A percentile compares a stretch with the other conserved stretches of the same genome.
phyloP scores from a whole-genome alignment of 1,140 invertebrate species.

The Cydia strobilella region DNA sequence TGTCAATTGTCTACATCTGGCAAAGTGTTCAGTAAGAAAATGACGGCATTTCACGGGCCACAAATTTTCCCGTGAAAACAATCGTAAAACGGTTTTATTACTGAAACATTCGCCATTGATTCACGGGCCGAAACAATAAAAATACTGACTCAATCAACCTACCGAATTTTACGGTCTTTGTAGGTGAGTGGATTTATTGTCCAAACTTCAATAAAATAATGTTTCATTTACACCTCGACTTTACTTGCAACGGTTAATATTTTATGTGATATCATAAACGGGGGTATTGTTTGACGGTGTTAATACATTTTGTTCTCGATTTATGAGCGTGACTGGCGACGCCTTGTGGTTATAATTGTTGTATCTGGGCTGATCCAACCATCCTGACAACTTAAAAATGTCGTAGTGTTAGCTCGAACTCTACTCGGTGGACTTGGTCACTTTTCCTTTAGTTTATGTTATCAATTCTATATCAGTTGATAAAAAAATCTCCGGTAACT shows the following conservation, averaged over 20 bases:
- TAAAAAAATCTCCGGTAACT: too few relatives aligned
- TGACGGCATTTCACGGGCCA: slow-evolving; percentile 73
- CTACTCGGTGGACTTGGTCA: too few relatives aligned
- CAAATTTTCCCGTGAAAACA: slow-evolving; percentile 77
- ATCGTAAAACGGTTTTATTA: slow-evolving; percentile 77
- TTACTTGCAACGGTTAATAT: slow-evolving; percentile 44
- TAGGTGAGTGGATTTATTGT: slow-evolving; percentile 75
- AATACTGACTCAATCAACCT: slow-evolving; percentile 78
- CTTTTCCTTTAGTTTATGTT: too few relatives aligned
- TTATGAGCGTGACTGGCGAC: too few relatives aligned
- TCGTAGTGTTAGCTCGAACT: too few relatives aligned
- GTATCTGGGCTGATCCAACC: too few relatives aligned
- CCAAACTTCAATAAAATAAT: slow-evolving; percentile 63
- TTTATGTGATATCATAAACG: slow-evolving; percentile 39
- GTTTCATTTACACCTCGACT: slow-evolving; percentile 66
- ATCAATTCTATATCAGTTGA: too few relatives aligned
- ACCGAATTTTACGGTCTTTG: slow-evolving; percentile 69
- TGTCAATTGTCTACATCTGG: slow-evolving; percentile 55
- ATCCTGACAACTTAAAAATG: too few relatives aligned
- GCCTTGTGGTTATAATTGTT: too few relatives aligned
- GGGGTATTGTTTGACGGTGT: slow-evolving; percentile 4
- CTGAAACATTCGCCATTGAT: slow-evolving; percentile 78
- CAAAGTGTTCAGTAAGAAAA: slow-evolving; percentile 63
- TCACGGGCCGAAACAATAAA: slow-evolving; percentile 76
- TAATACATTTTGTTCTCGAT: slow-evolving; percentile 1